Conservation (phyloP, 1,140 invertebrate genomes). For the Ostrea edulis region DNA sequence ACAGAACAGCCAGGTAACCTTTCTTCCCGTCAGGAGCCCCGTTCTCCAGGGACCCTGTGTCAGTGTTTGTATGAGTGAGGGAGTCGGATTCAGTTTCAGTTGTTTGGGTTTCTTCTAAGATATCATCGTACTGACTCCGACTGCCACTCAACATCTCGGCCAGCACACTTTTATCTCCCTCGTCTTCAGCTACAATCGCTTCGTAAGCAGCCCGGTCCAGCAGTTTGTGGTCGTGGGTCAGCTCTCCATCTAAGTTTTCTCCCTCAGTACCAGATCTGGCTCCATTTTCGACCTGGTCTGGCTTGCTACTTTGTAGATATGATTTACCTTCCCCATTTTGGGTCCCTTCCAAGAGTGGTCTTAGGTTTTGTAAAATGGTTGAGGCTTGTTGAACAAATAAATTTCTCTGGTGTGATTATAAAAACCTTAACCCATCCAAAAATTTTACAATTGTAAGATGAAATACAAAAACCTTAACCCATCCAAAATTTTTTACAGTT, state of each 20-base stretch:
- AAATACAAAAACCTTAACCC: not conserved
- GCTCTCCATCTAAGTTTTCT: not conserved
- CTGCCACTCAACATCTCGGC: constrained; percentile 41
- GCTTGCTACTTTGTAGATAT: not conserved
- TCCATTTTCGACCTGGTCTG: not conserved
- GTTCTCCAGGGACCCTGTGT: not conserved
- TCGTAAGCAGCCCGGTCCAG: not conserved
- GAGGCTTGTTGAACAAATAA: constrained; percentile 46
- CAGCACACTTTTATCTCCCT: constrained; percentile 48
- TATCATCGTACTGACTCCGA: constrained; percentile 17
- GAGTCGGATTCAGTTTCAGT: constrained; percentile 35
- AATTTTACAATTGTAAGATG: not conserved
- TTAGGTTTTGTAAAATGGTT: constrained; percentile 51
- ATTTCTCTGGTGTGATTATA: constrained; percentile 1
- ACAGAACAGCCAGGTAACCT: constrained; percentile 27
- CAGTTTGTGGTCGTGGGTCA: not conserved
- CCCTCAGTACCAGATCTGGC: not conserved
- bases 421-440: not conserved
- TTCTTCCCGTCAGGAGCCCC: not conserved
- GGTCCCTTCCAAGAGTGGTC: constrained; percentile 41
- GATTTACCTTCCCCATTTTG: constrained; percentile 40
- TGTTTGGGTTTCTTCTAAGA: not conserved
- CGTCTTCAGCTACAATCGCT: constrained; percentile 38
- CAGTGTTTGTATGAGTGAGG: not conserved
- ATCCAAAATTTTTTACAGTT: not conserved